These are phyloP conservation scores for Channa maculata DNA, from an alignment of 2,113 vertebrate genomes.

Conservation along the genomic window DNA sequence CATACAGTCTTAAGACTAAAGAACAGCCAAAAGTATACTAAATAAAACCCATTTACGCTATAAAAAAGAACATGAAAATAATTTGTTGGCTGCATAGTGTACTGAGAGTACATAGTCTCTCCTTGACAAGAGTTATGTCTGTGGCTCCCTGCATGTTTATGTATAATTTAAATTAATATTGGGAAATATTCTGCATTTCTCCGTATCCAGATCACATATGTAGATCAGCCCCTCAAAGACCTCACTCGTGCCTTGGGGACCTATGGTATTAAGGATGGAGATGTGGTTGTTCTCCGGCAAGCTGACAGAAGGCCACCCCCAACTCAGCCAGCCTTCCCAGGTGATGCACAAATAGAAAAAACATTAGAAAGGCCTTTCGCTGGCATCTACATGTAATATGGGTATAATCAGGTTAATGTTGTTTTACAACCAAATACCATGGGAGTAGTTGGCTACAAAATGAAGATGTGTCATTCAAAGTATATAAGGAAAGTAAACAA, in stretches of 20 bases:
- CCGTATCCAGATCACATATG: constrained; percentile 88
- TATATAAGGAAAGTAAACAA: neutral
- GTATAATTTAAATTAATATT: no score
- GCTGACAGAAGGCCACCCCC: constrained; percentile 85
- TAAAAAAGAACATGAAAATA: no score
- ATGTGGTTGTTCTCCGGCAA: constrained; percentile 94
- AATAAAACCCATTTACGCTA: no score
- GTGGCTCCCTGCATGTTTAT: no score
- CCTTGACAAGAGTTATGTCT: no score
- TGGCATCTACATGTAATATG: neutral
- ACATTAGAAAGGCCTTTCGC: neutral
- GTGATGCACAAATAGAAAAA: constrained; percentile 21
- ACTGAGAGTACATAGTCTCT: no score
- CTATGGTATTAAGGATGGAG: constrained; percentile 97
- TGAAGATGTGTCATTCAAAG: neutral
- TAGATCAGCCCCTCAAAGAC: constrained; percentile 92
- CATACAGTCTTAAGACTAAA: no score
- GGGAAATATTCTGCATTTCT: constrained; percentile 9
- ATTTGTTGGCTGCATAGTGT: no score
- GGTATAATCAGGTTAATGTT: neutral
- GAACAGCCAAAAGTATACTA: no score
- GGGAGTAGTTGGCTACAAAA: neutral
- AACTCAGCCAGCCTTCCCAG: constrained; percentile 76
- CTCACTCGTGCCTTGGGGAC: constrained; percentile 91
- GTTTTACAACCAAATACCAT: neutral